A percentile compares a stretch with the other conserved stretches of the same genome.
Conservation (phyloP, 2,888 invertebrate genomes). For the Parasteatoda lunata region DNA sequence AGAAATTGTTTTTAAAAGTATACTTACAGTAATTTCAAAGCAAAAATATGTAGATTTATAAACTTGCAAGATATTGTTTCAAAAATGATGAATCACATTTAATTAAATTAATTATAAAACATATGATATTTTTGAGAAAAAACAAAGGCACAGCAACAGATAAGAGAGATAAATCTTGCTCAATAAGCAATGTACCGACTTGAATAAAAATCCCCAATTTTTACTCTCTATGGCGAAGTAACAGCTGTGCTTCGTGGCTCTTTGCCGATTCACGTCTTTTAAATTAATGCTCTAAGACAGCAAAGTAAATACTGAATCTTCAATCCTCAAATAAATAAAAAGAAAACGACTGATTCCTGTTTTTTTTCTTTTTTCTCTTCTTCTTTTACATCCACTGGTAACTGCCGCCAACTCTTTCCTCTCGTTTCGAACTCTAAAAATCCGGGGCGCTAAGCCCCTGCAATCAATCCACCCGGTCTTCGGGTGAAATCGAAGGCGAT, state of each 20-base stretch:
- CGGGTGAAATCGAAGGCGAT: constrained; percentile 61
- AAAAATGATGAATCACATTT: too few relatives aligned
- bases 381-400: background rate
- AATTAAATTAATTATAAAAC: too few relatives aligned
- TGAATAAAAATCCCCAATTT: background rate
- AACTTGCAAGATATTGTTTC: too few relatives aligned
- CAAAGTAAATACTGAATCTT: constrained; percentile 31
- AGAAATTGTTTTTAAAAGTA: too few relatives aligned
- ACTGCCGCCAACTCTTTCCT: background rate
- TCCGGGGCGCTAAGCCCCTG: constrained; percentile 30
- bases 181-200: background rate
- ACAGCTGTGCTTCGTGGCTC: background rate
- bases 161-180: too few relatives aligned
- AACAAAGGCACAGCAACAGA: too few relatives aligned
- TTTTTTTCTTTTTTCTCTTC: too few relatives aligned
- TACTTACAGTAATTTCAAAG: too few relatives aligned
- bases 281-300: constrained; percentile 39
- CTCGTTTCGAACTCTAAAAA: background rate
- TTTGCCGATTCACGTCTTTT: constrained; percentile 26
- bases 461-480: constrained; percentile 53
- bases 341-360: background rate
- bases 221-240: background rate
- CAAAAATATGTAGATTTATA: too few relatives aligned
- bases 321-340: constrained; percentile 29
- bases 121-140: too few relatives aligned